These are phyloP conservation scores for Sphinx pinastri DNA, from an alignment of 2,888 invertebrate genomes.

Conservation along the genomic window DNA sequence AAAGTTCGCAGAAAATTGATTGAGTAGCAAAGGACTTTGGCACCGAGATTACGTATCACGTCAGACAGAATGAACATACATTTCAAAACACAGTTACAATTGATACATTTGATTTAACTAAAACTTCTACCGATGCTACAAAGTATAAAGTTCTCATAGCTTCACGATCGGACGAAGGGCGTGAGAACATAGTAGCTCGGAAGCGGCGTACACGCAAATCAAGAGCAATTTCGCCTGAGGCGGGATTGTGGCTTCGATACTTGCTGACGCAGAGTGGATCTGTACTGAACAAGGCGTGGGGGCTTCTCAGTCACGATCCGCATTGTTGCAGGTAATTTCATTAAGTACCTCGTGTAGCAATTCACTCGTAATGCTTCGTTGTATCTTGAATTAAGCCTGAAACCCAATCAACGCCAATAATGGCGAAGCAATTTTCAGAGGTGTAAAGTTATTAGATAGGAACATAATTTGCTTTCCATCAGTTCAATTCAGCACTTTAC, in stretches of 20 bases:
- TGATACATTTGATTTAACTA: too few species aligned
- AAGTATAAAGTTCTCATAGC: slow-evolving; percentile 45
- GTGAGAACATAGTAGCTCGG: slow-evolving; percentile 66
- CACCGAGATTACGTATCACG: too few species aligned
- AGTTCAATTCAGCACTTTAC: too few species aligned
- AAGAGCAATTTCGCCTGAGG: slow-evolving; percentile 72
- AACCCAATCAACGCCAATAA: neutral
- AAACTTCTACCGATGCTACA: too few species aligned
- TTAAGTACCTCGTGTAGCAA: slow-evolving; percentile 52
- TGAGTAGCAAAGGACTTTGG: too few species aligned
- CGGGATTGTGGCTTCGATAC: slow-evolving; percentile 61
- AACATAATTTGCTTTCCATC: too few species aligned
- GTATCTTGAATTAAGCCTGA: neutral
- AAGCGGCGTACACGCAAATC: slow-evolving; percentile 70
- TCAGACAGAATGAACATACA: too few species aligned
- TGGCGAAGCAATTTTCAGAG: neutral
- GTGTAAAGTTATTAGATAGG: too few species aligned
- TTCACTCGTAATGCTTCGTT: slow-evolving; percentile 28
- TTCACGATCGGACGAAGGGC: slow-evolving; percentile 54
- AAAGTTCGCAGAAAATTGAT: too few species aligned
- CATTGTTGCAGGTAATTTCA: slow-evolving; percentile 73
- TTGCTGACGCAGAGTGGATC: slow-evolving; percentile 49
- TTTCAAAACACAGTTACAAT: too few species aligned
- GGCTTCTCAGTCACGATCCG: slow-evolving; percentile 60
- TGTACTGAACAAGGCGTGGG: slow-evolving; percentile 39